A percentile compares a stretch with the other conserved stretches of the same genome.
Conservation (phyloP, 2,888 invertebrate genomes). For the Mellilla xanthometata region DNA sequence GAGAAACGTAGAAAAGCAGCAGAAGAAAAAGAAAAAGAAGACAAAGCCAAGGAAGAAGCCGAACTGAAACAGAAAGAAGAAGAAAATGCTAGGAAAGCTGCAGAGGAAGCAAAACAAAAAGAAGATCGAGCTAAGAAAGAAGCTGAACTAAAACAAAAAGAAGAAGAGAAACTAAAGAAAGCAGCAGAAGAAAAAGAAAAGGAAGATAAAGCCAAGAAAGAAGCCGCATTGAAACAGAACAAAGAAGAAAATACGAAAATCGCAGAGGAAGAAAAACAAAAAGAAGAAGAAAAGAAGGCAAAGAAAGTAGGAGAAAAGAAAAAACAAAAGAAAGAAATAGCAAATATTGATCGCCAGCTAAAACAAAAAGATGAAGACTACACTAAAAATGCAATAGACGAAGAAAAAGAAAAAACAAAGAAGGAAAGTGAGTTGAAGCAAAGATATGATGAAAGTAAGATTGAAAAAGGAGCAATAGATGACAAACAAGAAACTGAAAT, state of each 20-base stretch:
- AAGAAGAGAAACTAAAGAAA: too few relatives aligned
- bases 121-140: constrained; percentile 1
- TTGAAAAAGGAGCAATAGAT: too few relatives aligned
- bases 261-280: not conserved
- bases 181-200: too few relatives aligned
- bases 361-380: too few relatives aligned
- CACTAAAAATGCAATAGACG: too few relatives aligned
- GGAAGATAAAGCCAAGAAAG: constrained; percentile 7
- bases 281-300: too few relatives aligned
- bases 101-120: not conserved
- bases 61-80: not conserved
- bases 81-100: not conserved
- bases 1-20: constrained; percentile 5
- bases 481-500: too few relatives aligned
- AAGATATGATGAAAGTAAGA: constrained; percentile 17
- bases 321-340: not conserved
- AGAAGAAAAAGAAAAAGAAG: constrained; percentile 11
- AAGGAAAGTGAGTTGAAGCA: constrained; percentile 8
- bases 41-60: not conserved
- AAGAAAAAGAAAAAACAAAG: constrained; percentile 11
- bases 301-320: not conserved
- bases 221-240: not conserved
- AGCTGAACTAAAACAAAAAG: not conserved
- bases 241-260: not conserved
- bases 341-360: constrained; percentile 21